Percentiles rank a stretch among this genome's conserved stretches.
phyloP scores from a whole-genome alignment of 2,113 vertebrate genomes.

The Eulacestoma nigropectus region DNA sequence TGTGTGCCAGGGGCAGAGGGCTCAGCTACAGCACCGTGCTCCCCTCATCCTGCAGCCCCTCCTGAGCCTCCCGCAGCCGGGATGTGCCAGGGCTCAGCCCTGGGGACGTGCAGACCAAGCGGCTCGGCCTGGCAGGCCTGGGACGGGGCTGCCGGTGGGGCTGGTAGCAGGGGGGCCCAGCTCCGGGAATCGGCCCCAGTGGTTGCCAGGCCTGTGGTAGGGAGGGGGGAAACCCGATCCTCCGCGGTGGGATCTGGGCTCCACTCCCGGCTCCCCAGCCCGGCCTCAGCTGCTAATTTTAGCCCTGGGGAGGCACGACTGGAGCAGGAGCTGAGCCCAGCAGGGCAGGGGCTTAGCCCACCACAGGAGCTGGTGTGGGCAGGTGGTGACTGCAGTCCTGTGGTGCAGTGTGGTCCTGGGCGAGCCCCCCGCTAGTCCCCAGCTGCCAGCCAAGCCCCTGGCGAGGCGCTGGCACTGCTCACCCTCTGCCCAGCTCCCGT shows the following conservation, averaged over 20 bases:
- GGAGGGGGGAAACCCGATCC: slow-evolving; percentile 40
- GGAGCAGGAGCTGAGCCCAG: background rate
- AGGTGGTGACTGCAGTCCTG: background rate
- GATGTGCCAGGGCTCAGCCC: background rate
- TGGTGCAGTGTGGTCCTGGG: background rate
- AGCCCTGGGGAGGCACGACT: background rate
- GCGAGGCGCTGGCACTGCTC: background rate
- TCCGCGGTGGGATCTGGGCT: background rate
- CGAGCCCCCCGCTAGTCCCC: rapidly evolving
- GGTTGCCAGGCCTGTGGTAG: slow-evolving; percentile 34
- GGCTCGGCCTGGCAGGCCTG: background rate
- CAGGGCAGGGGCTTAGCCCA: background rate
- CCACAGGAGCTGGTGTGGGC: background rate
- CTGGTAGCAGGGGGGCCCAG: slow-evolving; percentile 5
- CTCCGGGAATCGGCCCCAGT: slow-evolving; percentile 42
- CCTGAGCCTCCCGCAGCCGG: background rate
- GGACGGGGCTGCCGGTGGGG: background rate
- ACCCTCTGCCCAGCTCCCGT: background rate
- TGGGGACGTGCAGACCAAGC: background rate
- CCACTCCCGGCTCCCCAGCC: background rate
- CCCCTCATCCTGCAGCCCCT: background rate
- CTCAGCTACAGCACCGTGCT: background rate
- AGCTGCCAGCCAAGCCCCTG: background rate
- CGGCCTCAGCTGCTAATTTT: slow-evolving; percentile 10
- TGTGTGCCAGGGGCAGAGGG: background rate